phyloP scores from a whole-genome alignment of 2,888 invertebrate species.

The Dynastes maya region DNA sequence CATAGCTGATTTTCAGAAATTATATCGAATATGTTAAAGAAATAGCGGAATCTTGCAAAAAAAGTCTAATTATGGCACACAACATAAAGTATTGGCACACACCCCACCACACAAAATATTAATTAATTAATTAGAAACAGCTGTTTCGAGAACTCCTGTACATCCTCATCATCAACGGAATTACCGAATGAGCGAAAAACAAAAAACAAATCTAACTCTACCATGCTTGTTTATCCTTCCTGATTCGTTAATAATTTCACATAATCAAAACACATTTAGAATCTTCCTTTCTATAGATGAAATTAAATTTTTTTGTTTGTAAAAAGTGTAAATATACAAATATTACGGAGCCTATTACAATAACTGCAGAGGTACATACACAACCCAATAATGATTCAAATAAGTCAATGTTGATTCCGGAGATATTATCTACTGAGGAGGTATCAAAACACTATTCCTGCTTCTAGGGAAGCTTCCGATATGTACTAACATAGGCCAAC shows the following conservation, averaged over 20 bases:
- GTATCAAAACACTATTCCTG: not conserved
- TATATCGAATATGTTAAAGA: too few species aligned
- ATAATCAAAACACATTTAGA: constrained; percentile 16
- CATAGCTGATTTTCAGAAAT: too few species aligned
- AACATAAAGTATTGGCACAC: too few species aligned
- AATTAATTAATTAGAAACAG: too few species aligned
- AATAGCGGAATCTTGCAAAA: too few species aligned
- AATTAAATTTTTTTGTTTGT: constrained; percentile 23
- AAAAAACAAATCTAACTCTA: too few species aligned
- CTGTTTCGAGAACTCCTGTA: too few species aligned
- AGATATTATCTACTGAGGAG: not conserved
- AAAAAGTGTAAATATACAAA: constrained; percentile 11
- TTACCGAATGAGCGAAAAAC: too few species aligned
- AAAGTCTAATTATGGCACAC: too few species aligned
- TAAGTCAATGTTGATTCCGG: not conserved
- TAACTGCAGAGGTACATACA: not conserved
- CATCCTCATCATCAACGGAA: too few species aligned
- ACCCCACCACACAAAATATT: too few species aligned
- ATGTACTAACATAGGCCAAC: not conserved
- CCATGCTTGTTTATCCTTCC: not conserved
- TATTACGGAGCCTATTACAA: not conserved
- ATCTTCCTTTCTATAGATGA: constrained; percentile 19
- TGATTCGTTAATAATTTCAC: not conserved
- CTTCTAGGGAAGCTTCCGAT: not conserved
- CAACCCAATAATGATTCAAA: not conserved